Evolutionary conservation across 2,888 invertebrate genomes (phyloP), one percentile per base, ranked within the genome.

Genomic region (Acrobasis repandana): DNA sequence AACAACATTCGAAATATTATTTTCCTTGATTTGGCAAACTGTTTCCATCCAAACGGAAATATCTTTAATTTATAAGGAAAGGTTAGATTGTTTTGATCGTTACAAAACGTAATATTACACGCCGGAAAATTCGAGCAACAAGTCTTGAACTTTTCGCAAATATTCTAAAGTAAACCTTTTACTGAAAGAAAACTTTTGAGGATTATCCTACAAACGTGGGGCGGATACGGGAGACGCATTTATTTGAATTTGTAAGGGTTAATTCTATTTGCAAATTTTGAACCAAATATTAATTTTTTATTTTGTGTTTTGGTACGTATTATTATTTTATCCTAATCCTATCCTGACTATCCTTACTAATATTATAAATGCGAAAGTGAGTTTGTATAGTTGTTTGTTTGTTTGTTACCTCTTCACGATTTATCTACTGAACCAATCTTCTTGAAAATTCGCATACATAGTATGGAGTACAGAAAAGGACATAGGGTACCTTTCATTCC

Each of bases 71-170:
- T 43, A 43, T 43, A 34, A 15, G 15, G 14, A 51, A 33, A 50
- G 18, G 18, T 50, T 51, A 34, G 3, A 33, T 51, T 9, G 9
- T 51, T 50, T 51, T 51, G 33, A 51, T 34, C 14, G 33, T 51
- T 34, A 51, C 33, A 33, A 58, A 58, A 36, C 49, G 58, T 50
- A 38, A 58, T 58, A 58, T 58, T 49, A 58, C 18, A 34, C 57
- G 48, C 36, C 18, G 20, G 50, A 20, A 58, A 49, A 49, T 38
- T 43, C 20, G 36, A 15, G 49, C 49, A 58, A 58, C 58, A 58
- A 58, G 47, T 58, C 48, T 58, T 33, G 33, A 58, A 58, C 58
- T 58, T 58, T 38, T 38, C 54, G 15, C 58, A 36, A 58, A 58
- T 49, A 49, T 28, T 58, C 18, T 14, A 50, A 58, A 58, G 49